Evolutionary conservation across 2,888 invertebrate genomes (phyloP).

Genomic region (Embidobia sp.): DNA sequence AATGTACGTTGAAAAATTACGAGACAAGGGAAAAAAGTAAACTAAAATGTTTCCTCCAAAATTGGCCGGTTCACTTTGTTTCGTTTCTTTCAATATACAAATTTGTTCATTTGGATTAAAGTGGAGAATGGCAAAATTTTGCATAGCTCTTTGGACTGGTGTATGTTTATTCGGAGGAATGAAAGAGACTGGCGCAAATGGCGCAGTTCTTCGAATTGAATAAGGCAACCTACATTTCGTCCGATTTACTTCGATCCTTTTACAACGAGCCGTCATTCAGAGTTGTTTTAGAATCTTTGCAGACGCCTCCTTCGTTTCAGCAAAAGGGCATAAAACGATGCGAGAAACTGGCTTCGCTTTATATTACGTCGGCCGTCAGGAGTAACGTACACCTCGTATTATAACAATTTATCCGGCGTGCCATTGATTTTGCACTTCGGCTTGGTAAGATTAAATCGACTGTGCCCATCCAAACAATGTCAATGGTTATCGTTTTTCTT

Average conservation of each 20-base stretch:
- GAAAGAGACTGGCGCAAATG: conserved; percentile 47
- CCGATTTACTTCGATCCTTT: conserved; percentile 51
- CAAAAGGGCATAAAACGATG: conserved; percentile 37
- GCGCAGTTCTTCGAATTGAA: conserved; percentile 49
- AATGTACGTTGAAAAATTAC: no score
- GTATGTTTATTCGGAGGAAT: conserved; percentile 48
- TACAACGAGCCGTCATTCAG: conserved; percentile 54
- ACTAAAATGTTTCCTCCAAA: conserved; percentile 3
- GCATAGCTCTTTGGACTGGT: conserved; percentile 33
- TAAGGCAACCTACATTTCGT: conserved; percentile 58
- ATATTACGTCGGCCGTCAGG: conserved; percentile 40
- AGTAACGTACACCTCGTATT: conserved; percentile 51
- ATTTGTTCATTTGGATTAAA: conserved; percentile 47
- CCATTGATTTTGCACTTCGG: conserved; percentile 48
- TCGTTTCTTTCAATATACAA: conserved; percentile 30
- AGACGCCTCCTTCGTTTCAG: conserved; percentile 32
- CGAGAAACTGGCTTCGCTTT: conserved; percentile 45
- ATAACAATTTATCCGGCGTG: conserved; percentile 50
- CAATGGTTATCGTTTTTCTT: conserved; percentile 30
- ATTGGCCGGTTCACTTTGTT: conserved; percentile 11
- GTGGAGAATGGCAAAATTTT: conserved; percentile 44
- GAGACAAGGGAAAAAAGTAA: not conserved
- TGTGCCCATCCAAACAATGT: conserved; percentile 7
- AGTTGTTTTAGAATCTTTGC: conserved; percentile 56
- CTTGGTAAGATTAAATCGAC: conserved; percentile 38